Conservation (phyloP, 23 tunicate species). For the Ascidia mentula region DNA sequence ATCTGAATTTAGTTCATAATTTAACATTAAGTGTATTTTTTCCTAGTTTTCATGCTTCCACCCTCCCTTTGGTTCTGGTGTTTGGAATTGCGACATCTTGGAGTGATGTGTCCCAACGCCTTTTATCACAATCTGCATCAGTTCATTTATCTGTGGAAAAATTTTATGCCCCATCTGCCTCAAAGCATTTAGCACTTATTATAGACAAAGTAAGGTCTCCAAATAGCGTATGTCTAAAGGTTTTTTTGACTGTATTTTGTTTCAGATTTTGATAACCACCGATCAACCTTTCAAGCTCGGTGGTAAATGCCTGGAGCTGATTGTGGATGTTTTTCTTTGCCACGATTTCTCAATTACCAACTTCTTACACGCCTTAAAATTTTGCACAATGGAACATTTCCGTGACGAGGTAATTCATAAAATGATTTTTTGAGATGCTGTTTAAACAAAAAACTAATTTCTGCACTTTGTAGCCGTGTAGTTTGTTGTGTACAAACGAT, state of each 20-base stretch:
- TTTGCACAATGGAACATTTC: slow-evolving; percentile 75
- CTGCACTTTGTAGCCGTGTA: slow-evolving; percentile 28
- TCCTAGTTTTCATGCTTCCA: neutral
- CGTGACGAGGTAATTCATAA: slow-evolving; percentile 39
- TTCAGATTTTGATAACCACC: slow-evolving; percentile 43
- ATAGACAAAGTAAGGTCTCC: slow-evolving; percentile 50
- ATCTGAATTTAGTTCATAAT: too few species aligned
- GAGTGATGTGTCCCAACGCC: slow-evolving; percentile 53
- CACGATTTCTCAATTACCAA: slow-evolving; percentile 76
- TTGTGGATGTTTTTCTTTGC: slow-evolving; percentile 77
- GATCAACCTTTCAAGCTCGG: slow-evolving; percentile 68
- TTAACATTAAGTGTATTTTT: too few species aligned
- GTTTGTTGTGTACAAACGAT: slow-evolving; percentile 35
- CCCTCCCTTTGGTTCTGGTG: slow-evolving; percentile 46
- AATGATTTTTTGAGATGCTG: neutral
- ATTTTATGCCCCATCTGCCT: slow-evolving; percentile 70
- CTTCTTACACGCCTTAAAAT: slow-evolving; percentile 62
- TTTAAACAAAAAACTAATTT: neutral
- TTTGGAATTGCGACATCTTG: slow-evolving; percentile 84
- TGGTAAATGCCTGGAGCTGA: slow-evolving; percentile 54
- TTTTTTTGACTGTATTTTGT: neutral
- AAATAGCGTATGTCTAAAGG: neutral
- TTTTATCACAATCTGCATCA: slow-evolving; percentile 51
- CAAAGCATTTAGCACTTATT: slow-evolving; percentile 56
- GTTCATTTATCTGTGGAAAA: slow-evolving; percentile 38